Evolutionary conservation across 2,113 vertebrate genomes (phyloP), one percentile per base, ranked within the genome.

Genomic region (Chaetura pelagica): DNA sequence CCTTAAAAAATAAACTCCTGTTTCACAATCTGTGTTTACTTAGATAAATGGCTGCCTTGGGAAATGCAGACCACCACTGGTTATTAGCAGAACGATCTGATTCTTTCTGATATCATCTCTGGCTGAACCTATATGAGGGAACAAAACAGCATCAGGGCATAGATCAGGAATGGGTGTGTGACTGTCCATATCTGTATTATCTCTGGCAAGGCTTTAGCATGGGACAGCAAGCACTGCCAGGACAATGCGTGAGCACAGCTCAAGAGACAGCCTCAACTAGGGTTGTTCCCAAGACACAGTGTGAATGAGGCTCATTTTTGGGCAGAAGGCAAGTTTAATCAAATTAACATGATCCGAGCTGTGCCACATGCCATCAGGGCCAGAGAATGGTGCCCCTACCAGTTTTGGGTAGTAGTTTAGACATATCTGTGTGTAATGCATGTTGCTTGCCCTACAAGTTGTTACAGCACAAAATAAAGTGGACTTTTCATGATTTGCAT

Each of bases 41-140:
- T 78, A 61, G 12, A 80, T 73, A 88, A 96, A 91, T 40, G 84
- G 46, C 40, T 77, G 92, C 40, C 38, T 93, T 81, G 57, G 87
- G 77, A 95, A 97, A 76, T 12, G 8, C 22, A 86, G 67, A 84
- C 23, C 27, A 42, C 58, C 52, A 85, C 52, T 29, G 42, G 34
- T 35, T 77, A 67, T 80, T 66, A 89, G 49, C 2, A 2, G 55
- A 89, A 48, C 34, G 21, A 5, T 72, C 46, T 69, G 44, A 51
- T 26, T 83, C 48, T 84, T 94, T 63, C 51, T 86, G 7, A 87
- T 91, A 49, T 54, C 19, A 29, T 51, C 44, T 82, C 57, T 68
- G 29, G 19, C 32, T 66, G 51, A 26, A 69, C 48, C 18, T 12
- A 3, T 30, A 51, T 1, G 5, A 88, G 6, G 46, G 58, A 82